A percentile compares a stretch with the other conserved stretches of the same genome.
Evolutionary conservation across 2,797 vertebrate genomes (phyloP).

Genomic region (Meda fulgida): DNA sequence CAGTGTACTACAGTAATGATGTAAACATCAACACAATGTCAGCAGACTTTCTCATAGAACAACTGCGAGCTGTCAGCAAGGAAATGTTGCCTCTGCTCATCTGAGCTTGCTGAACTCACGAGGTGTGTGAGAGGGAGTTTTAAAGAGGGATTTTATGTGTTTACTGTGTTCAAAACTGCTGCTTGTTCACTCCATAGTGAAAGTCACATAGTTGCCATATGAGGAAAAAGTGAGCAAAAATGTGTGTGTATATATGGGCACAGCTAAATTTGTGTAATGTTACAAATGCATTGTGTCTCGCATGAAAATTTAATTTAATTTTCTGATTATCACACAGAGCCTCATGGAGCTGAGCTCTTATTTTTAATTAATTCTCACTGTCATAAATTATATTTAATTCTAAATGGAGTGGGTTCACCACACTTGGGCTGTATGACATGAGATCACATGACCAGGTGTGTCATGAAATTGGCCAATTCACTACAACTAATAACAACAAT

Average conservation of each 20-base stretch:
- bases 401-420: neutral
- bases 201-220: neutral
- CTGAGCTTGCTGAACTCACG: neutral
- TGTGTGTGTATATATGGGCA: neutral
- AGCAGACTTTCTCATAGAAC: constrained; percentile 13
- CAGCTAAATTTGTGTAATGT: neutral
- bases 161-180: neutral
- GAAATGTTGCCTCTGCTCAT: neutral
- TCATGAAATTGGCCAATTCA: neutral
- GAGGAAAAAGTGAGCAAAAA: neutral
- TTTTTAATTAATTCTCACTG: no score
- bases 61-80: neutral
- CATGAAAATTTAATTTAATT: neutral
- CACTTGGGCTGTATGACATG: neutral
- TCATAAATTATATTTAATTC: no score
- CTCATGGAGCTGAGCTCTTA: constrained; percentile 29
- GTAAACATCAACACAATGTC: constrained; percentile 7
- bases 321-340: constrained; percentile 33
- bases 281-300: neutral
- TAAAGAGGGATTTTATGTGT: neutral
- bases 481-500: neutral
- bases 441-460: neutral
- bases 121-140: no score
- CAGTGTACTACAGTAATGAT: constrained; percentile 5
- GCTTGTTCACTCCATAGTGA: neutral